These are phyloP conservation scores for Coccyzus lansbergi DNA, from an alignment of 2,797 vertebrate species.

Conservation along the genomic window DNA sequence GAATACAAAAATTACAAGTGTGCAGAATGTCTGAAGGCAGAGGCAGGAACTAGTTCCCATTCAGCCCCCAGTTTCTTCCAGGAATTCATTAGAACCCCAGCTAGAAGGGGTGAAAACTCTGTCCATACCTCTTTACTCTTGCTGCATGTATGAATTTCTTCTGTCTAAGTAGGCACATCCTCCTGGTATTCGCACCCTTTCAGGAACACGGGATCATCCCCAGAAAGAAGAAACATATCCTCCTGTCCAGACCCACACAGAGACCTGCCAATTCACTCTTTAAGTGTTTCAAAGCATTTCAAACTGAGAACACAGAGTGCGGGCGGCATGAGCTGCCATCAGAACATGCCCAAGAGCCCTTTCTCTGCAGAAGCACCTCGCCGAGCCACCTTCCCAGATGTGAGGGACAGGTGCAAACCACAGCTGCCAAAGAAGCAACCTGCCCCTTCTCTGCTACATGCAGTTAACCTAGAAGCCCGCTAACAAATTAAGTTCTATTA, in stretches of 20 bases:
- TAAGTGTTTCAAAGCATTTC: neutral
- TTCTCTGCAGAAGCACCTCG: neutral
- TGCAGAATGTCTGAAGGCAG: neutral
- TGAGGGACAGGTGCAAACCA: neutral
- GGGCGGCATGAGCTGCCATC: too few species aligned
- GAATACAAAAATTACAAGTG: neutral
- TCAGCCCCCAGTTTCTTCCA: neutral
- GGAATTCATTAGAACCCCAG: neutral
- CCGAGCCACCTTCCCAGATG: neutral
- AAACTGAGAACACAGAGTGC: neutral
- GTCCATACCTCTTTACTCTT: neutral
- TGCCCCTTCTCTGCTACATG: neutral
- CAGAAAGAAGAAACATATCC: neutral
- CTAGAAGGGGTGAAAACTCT: neutral
- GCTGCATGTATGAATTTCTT: rapidly evolving
- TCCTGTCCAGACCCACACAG: neutral
- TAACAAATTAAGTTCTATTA: neutral
- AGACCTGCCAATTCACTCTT: neutral
- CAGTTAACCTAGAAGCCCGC: neutral
- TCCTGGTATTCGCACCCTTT: neutral
- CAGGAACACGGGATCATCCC: neutral
- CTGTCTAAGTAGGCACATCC: neutral
- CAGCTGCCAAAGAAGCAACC: neutral
- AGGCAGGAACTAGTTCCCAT: neutral
- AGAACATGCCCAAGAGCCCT: rapidly evolving